phyloP scores from a whole-genome alignment of 2,113 vertebrate genomes.

The Esox niger region DNA sequence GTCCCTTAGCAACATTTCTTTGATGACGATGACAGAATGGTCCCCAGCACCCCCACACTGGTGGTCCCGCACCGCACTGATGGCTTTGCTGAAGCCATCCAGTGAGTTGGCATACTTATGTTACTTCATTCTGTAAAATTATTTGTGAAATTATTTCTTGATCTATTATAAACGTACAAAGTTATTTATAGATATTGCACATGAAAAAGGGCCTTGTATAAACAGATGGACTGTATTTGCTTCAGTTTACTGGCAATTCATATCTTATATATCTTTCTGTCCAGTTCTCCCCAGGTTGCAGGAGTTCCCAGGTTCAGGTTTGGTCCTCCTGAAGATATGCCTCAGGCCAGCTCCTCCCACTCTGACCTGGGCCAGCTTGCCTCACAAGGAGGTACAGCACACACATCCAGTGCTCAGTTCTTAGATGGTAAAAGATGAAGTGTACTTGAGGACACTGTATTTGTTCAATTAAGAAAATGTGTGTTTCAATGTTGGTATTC shows the following conservation, averaged over 20 bases:
- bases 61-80: conserved; percentile 96
- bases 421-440: too few relatives aligned
- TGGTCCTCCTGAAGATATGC: conserved; percentile 92
- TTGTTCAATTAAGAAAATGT: too few relatives aligned
- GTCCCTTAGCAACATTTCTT: conserved; percentile 92
- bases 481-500: not conserved
- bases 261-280: not conserved
- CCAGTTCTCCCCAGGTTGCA: conserved; percentile 94
- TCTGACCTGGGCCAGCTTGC: conserved; percentile 95
- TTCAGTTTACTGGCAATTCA: too few relatives aligned
- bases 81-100: conserved; percentile 97
- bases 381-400: conserved; percentile 90
- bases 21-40: conserved; percentile 97
- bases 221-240: too few relatives aligned
- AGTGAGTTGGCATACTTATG: too few relatives aligned
- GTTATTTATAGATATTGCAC: too few relatives aligned
- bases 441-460: too few relatives aligned
- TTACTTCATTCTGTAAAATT: too few relatives aligned
- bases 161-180: too few relatives aligned
- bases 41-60: conserved; percentile 96
- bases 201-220: too few relatives aligned
- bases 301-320: conserved; percentile 94
- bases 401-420: too few relatives aligned
- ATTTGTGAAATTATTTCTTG: too few relatives aligned
- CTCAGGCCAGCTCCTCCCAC: conserved; percentile 88